Evolutionary conservation across 2,113 vertebrate species (phyloP).

Genomic region (Patagioenas fasciata): DNA sequence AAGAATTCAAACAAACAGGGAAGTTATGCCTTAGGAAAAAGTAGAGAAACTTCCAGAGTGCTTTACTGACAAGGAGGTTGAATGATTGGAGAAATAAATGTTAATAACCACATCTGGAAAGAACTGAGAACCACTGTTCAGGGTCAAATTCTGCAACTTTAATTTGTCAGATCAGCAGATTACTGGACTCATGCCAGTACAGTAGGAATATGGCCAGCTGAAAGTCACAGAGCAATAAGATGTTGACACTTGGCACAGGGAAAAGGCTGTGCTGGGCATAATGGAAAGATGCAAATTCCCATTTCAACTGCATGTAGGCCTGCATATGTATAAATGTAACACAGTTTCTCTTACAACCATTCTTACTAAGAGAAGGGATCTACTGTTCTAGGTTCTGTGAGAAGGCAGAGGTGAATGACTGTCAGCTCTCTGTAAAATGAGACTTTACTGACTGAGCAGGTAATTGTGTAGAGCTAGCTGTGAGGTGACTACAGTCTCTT

Average conservation of each 20-base stretch:
- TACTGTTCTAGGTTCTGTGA: neutral
- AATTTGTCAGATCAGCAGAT: neutral
- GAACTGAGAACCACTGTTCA: neutral
- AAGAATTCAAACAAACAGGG: neutral
- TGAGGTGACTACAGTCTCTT: neutral
- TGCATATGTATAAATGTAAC: neutral
- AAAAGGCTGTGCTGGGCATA: neutral
- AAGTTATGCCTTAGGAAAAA: neutral
- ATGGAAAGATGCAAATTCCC: neutral
- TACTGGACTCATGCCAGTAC: neutral
- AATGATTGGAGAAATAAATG: neutral
- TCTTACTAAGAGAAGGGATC: neutral
- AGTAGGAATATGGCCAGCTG: neutral
- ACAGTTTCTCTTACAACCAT: neutral
- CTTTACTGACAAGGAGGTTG: neutral
- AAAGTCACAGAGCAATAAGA: neutral
- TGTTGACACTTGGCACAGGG: neutral
- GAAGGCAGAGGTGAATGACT: neutral
- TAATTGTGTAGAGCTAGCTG: neutral
- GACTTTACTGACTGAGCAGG: neutral
- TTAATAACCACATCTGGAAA: neutral
- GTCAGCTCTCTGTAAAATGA: neutral
- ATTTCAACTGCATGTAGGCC: neutral
- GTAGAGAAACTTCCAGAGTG: neutral
- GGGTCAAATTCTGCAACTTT: neutral